Evolutionary conservation across 2,113 vertebrate species (phyloP).

Genomic region (Perccottus glenii): DNA sequence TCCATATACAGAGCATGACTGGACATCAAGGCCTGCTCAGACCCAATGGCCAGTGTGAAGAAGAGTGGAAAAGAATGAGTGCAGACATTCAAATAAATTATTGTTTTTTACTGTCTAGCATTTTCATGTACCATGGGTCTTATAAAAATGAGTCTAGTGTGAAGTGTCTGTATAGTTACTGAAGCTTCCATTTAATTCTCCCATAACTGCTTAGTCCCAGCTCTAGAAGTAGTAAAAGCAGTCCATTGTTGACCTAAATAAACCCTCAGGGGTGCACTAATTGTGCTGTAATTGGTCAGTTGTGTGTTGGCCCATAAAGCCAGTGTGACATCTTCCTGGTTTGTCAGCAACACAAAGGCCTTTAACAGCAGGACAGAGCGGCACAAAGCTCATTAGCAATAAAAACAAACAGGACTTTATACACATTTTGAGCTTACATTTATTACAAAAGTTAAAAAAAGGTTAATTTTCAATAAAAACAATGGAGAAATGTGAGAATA

Average conservation of each 20-base stretch:
- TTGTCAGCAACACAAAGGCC: slow-evolving; percentile 63
- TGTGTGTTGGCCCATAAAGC: slow-evolving; percentile 60
- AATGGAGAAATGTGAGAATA: background rate
- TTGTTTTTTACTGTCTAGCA: background rate
- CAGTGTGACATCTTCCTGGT: slow-evolving; percentile 47
- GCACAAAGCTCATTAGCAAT: slow-evolving; percentile 33
- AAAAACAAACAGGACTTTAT: slow-evolving; percentile 31
- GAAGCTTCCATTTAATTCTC: slow-evolving; percentile 3
- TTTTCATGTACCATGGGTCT: background rate
- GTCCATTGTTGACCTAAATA: slow-evolving; percentile 34
- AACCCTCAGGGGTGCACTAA: slow-evolving; percentile 54
- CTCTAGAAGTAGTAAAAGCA: slow-evolving; percentile 27
- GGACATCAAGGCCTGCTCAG: slow-evolving; percentile 30
- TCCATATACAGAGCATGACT: slow-evolving; percentile 38
- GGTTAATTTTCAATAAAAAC: slow-evolving; percentile 1
- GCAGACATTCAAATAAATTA: background rate
- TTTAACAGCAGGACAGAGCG: slow-evolving; percentile 40
- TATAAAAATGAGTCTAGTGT: too few relatives aligned
- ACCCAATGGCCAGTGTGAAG: slow-evolving; percentile 37
- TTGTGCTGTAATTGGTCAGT: slow-evolving; percentile 60
- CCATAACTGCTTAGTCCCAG: background rate
- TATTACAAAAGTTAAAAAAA: background rate
- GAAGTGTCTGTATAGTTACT: too few relatives aligned
- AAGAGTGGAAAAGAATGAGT: background rate
- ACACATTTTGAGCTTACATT: slow-evolving; percentile 7